phyloP scores from a whole-genome alignment of 2,113 vertebrate species.

The Panurus biarmicus region DNA sequence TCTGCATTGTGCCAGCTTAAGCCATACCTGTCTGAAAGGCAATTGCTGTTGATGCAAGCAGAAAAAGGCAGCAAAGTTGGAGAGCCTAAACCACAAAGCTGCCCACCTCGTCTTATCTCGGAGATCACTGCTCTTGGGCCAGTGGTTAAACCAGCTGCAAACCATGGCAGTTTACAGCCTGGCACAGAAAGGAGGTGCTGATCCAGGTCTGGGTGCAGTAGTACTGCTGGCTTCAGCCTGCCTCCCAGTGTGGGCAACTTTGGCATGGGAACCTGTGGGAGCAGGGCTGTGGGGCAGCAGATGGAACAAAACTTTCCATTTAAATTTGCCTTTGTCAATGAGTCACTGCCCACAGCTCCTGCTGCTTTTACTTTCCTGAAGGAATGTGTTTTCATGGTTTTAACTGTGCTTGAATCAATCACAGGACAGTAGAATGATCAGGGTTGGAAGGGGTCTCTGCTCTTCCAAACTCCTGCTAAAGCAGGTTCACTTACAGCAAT shows the following conservation, averaged over 20 bases:
- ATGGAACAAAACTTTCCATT: background rate
- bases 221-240: background rate
- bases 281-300: background rate
- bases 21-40: background rate
- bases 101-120: background rate
- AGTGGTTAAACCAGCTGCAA: background rate
- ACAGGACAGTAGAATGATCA: background rate
- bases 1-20: background rate
- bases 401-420: background rate
- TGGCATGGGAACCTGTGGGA: background rate
- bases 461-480: background rate
- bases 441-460: background rate
- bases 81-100: background rate
- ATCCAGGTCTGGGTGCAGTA: background rate
- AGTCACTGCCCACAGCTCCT: background rate
- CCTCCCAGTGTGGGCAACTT: rapidly evolving
- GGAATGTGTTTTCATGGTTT: background rate
- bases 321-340: constrained; percentile 1
- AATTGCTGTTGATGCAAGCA: rapidly evolving
- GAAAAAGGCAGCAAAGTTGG: background rate
- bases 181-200: background rate
- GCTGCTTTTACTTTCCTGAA: constrained; percentile 23
- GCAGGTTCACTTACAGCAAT: background rate
- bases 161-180: background rate
- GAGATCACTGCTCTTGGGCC: background rate